Evolutionary conservation across 2,888 invertebrate genomes (phyloP).

Genomic region (Pyrocoelia pectoralis): DNA sequence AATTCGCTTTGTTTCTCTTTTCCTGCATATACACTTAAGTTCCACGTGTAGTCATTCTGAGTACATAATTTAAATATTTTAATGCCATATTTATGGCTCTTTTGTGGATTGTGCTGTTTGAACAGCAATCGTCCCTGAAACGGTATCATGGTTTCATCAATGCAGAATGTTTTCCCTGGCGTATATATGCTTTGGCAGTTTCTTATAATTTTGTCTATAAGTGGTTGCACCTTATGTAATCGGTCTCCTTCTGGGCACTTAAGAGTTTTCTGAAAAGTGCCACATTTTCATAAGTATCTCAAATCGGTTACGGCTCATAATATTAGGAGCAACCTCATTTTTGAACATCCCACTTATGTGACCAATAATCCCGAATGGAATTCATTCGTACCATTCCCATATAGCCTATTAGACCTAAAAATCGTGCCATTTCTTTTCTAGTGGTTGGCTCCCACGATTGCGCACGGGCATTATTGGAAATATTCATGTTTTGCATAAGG

Average conservation of each 20-base stretch:
- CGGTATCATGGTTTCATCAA: conserved; percentile 45
- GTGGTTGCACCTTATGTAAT: conserved; percentile 38
- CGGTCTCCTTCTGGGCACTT: conserved; percentile 37
- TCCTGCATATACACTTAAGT: background rate
- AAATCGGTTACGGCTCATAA: conserved; percentile 40
- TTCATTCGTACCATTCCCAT: conserved; percentile 27
- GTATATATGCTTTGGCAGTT: conserved; percentile 35
- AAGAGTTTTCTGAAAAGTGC: conserved; percentile 44
- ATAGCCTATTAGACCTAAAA: conserved; percentile 37
- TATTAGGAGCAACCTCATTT: conserved; percentile 20
- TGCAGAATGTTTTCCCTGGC: conserved; percentile 40
- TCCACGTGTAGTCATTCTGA: background rate
- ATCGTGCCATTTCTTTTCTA: conserved; percentile 29
- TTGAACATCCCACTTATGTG: conserved; percentile 27
- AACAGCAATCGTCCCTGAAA: conserved; percentile 44
- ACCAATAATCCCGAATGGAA: conserved; percentile 39
- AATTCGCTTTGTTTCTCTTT: background rate
- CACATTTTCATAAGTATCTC: conserved; percentile 36
- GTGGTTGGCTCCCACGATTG: conserved; percentile 17
- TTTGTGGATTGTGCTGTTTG: conserved; percentile 43
- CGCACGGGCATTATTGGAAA: conserved; percentile 9
- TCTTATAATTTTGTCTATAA: conserved; percentile 28
- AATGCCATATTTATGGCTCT: conserved; percentile 45
- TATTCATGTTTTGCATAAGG: background rate
- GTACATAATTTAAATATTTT: conserved; percentile 45